Conservation (phyloP, 2,797 vertebrate genomes). For the Pipistrellus kuhlii region DNA sequence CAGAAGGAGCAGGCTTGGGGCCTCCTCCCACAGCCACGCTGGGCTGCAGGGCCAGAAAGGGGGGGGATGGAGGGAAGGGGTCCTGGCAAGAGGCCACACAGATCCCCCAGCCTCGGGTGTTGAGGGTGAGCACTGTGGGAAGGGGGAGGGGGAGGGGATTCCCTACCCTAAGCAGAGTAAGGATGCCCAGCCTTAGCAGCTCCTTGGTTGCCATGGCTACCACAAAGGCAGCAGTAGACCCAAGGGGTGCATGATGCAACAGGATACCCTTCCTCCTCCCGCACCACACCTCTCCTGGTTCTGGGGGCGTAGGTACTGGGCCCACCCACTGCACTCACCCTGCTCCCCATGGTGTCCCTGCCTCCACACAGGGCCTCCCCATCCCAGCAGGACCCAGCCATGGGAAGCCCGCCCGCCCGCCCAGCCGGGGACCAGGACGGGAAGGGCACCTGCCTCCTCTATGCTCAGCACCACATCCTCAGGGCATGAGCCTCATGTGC, state of each 20-base stretch:
- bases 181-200: neutral
- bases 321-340: neutral
- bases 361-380: neutral
- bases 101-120: neutral
- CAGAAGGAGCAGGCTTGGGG: accelerated
- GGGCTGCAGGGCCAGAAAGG: neutral
- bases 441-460: neutral
- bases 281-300: no score
- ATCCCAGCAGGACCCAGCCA: neutral
- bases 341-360: accelerated
- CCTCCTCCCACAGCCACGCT: neutral
- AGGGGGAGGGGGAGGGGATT: neutral
- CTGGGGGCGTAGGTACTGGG: no score
- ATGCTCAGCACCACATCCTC: accelerated
- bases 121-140: neutral
- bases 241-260: neutral
- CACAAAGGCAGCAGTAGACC: neutral
- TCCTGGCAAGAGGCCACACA: neutral
- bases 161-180: neutral
- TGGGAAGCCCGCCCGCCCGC: neutral
- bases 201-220: neutral
- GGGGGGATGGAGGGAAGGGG: neutral
- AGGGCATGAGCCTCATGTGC: neutral
- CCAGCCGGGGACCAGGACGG: neutral
- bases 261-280: neutral